Base-by-base conservation (phyloP, 2,113 vertebrate species). In the Nothoprocta perdicaria region DNA sequence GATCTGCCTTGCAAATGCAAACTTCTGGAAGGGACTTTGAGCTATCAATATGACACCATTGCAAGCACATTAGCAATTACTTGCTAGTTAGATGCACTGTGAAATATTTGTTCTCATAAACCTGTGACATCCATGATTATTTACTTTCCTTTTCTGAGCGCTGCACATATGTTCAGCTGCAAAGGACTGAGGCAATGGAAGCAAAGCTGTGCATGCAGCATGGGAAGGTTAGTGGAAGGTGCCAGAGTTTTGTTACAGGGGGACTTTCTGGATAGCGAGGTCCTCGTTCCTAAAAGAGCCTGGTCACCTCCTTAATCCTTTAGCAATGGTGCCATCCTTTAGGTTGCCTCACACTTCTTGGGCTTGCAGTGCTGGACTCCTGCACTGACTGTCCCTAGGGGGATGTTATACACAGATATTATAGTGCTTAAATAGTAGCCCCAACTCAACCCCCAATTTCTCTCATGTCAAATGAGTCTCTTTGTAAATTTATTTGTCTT, bases 61-160 rank as follows among this genome's bases (percentile, higher is more conserved):
- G 38, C 84, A 69, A 76, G 43, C 77, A 73, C 53, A 19, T 86
- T 48, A 43, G 38, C 55, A 88, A 85, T 78, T 57, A 75, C 16
- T 53, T 78, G 93, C 57, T 93, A 84, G 57, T 88, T 92, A 90
- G 80, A 91, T 93, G 61, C 66, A 58, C 35, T 61, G 85, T 2
- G 8, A 93, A 72, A 75, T 90, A 52, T 35, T 71, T 0, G 0
- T 78, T 84, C 53, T 73, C 78, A 13, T 18, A 81, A 79, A 73
- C 53, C 62, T 1, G 0, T 84, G 69, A 72, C 31, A 65, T 31
- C 22, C 33, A 43, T 17, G 48, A 43, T 41, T 18, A 38, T 2
- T 72, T 43, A 23, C 4, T 63, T 68, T 14, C 45, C 10, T 43
- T 69, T 73, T 76, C 58, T 50, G 81, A 90, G 67, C n/a, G 10